These are phyloP conservation scores for Crax fasciolata DNA, from an alignment of 2,797 vertebrate genomes.

Conservation along the genomic window DNA sequence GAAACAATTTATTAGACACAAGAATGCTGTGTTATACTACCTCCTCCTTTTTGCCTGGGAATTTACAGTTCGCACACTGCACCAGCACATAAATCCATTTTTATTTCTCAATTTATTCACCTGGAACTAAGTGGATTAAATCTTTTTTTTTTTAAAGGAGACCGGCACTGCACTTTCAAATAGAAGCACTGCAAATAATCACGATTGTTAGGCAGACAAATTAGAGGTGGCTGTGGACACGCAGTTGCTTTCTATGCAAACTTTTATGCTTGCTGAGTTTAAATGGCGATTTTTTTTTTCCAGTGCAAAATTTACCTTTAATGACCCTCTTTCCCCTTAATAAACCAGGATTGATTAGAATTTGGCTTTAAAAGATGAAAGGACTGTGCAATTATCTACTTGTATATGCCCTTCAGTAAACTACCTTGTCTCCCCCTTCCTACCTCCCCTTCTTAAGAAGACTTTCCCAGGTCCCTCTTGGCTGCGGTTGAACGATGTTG, in stretches of 20 bases:
- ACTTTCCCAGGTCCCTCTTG: conserved; percentile 91
- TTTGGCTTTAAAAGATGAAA: conserved; percentile 80
- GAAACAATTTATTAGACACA: conserved; percentile 80
- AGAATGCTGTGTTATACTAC: conserved; percentile 69
- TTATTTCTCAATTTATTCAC: conserved; percentile 83
- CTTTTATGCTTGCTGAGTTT: conserved; percentile 59
- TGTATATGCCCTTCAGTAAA: conserved; percentile 81
- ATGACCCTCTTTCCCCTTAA: conserved; percentile 75
- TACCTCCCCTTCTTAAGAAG: conserved; percentile 85
- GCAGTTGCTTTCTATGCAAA: conserved; percentile 52
- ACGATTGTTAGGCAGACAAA: conserved; percentile 56
- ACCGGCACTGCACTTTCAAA: conserved; percentile 66
- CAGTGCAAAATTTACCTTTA: conserved; percentile 77
- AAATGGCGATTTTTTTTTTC: conserved; percentile 36
- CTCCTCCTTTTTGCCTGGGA: conserved; percentile 72
- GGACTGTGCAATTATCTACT: conserved; percentile 77
- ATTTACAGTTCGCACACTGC: conserved; percentile 70
- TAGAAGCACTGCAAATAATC: conserved; percentile 69
- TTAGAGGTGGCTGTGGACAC: conserved; percentile 38
- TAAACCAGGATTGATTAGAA: conserved; percentile 79
- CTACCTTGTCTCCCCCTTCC: conserved; percentile 83
- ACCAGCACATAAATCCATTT: conserved; percentile 76
- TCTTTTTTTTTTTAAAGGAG: conserved; percentile 21
- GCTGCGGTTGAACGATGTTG: conserved; percentile 93
- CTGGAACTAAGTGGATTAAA: conserved; percentile 81